Evolutionary conservation across 1,140 invertebrate species (phyloP).

Genomic region (Theocolax elegans): DNA sequence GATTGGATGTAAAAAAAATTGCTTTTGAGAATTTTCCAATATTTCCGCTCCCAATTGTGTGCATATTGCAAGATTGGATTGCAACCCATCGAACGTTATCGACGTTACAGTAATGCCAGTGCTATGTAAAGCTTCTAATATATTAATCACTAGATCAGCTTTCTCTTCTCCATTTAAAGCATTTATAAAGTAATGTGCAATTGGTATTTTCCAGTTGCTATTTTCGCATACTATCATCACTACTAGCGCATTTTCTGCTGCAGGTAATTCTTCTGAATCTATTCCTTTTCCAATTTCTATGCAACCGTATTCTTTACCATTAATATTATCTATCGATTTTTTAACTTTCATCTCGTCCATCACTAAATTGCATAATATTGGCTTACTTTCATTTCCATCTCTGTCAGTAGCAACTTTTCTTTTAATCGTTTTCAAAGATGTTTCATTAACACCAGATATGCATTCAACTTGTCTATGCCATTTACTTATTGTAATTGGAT

Average conservation of each 20-base stretch:
- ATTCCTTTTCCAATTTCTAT: too few species aligned
- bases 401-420: not conserved
- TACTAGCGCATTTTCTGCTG: conserved; percentile 18
- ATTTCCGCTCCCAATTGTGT: conserved; percentile 17
- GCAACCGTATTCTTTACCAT: too few species aligned
- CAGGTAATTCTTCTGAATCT: not conserved
- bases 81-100: conserved; percentile 45
- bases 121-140: conserved; percentile 23
- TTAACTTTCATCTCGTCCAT: conserved; percentile 19
- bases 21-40: conserved; percentile 23
- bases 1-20: conserved; percentile 45
- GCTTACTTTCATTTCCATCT: not conserved
- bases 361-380: too few species aligned
- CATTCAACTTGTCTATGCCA: conserved; percentile 12
- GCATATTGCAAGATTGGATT: conserved; percentile 35
- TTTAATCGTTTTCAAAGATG: not conserved
- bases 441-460: conserved; percentile 1
- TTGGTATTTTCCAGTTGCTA: conserved; percentile 37
- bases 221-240: conserved; percentile 41
- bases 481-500: conserved; percentile 1
- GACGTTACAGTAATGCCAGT: conserved; percentile 33
- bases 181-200: conserved; percentile 39
- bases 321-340: not conserved
- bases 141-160: conserved; percentile 23
- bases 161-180: conserved; percentile 32